Percentiles rank a stretch among this genome's conserved stretches.
phyloP scores from a whole-genome alignment of 2,113 vertebrate genomes.

The Gopherus flavomarginatus region DNA sequence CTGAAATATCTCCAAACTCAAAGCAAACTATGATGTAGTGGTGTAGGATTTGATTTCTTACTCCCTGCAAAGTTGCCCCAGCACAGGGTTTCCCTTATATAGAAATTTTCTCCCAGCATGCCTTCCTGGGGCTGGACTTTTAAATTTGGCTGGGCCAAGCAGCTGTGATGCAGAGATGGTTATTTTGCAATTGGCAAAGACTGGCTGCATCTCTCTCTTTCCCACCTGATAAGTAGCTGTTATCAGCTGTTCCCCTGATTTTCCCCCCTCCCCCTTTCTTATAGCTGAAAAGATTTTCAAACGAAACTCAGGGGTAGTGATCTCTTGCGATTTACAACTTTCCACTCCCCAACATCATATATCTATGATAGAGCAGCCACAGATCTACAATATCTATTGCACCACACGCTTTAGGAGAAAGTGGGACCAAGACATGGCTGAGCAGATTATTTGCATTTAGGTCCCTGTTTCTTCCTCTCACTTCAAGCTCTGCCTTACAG shows the following conservation, averaged over 20 bases:
- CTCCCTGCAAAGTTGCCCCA: not conserved
- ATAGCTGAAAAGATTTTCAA: not conserved
- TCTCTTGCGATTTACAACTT: not conserved
- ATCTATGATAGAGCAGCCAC: not conserved
- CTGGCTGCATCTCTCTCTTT: not conserved
- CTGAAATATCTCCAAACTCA: not conserved
- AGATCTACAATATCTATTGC: not conserved
- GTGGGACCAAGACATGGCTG: not conserved
- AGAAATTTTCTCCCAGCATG: fast-evolving
- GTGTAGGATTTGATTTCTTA: not conserved
- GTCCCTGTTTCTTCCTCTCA: not conserved
- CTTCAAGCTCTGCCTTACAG: not conserved
- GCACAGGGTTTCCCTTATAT: not conserved
- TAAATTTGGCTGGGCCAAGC: not conserved
- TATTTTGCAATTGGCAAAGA: not conserved
- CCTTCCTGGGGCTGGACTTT: not conserved
- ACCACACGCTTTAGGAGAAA: not conserved
- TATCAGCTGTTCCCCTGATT: fast-evolving
- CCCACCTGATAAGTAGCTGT: not conserved
- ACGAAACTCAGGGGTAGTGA: not conserved
- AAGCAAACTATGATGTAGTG: not conserved
- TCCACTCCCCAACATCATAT: not conserved
- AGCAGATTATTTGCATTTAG: not conserved
- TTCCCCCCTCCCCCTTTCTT: not conserved
- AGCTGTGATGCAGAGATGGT: not conserved